Percentiles rank a stretch among this genome's conserved stretches.
Evolutionary conservation across 2,797 vertebrate genomes (phyloP).

Genomic region (Siniperca scherzeri): DNA sequence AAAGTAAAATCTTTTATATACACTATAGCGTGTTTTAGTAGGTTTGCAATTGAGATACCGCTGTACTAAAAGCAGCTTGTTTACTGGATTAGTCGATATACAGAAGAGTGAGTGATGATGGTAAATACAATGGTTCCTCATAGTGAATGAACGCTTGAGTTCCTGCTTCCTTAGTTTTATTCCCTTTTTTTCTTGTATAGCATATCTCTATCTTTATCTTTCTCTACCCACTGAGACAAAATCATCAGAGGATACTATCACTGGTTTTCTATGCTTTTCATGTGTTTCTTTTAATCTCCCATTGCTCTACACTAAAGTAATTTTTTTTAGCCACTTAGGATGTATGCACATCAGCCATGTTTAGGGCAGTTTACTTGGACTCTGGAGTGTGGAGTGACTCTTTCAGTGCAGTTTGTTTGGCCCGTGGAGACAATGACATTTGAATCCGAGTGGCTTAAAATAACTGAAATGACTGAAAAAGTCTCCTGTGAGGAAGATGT

Average conservation of each 20-base stretch:
- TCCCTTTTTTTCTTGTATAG: not conserved
- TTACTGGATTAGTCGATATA: not conserved
- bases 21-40: not conserved
- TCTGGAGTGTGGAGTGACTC: constrained; percentile 3
- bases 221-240: not conserved
- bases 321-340: not conserved
- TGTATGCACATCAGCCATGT: not conserved
- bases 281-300: not conserved
- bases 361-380: constrained; percentile 8
- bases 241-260: not conserved
- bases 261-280: not conserved
- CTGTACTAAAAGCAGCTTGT: constrained; percentile 1
- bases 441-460: constrained; percentile 32
- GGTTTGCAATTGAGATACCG: not conserved
- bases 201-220: not conserved
- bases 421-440: constrained; percentile 22
- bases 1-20: not conserved
- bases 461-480: constrained; percentile 18
- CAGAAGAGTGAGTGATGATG: constrained; percentile 5
- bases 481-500: constrained; percentile 33
- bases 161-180: not conserved
- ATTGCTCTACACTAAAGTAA: not conserved
- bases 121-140: not conserved
- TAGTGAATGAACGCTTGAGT: not conserved
- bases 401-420: constrained; percentile 12